Base-by-base conservation (phyloP, 2,113 vertebrate genomes). In the Podilymbus podiceps region DNA sequence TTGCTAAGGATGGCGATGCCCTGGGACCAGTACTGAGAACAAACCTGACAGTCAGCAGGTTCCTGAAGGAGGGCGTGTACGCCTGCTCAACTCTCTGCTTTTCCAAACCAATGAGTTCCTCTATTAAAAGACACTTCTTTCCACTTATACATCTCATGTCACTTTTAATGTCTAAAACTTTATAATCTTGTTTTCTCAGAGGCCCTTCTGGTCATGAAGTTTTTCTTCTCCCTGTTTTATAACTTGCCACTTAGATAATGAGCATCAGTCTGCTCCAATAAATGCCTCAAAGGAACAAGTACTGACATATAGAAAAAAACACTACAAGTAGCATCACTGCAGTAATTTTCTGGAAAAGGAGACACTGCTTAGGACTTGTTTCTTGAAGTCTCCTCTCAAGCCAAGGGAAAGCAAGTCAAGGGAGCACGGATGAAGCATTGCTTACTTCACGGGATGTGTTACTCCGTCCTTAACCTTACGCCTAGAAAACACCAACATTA, bases 361-460 rank as follows among this genome's bases (percentile, higher is more conserved):
- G 19, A 80, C 25, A 7, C 6, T 17, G 38, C 55, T 83, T 24
- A 49, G 66, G 23, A 44, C 53, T 79, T 22, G n/a, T 8, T 49
- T 55, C 22, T 46, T 40, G 1, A 66, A 76, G 63, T n/a, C 80
- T 58, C 79, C 58, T 38, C 55, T 55, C 60, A 25, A 2, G 1
- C 17, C 68, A 71, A 4, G 42, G 31, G 2, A 76, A 92, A 83
- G 67, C 44, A 63, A 90, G 19, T 4, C 53, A 53, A 28, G 27
- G 40, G 6, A 68, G 15, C 47, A 27, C 4, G 4, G 3, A 68
- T 0, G 3, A n/a, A 85, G 30, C 33, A 2, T 0, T 14, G 52
- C 46, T 53, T 6, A 17, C 47, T 7, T 78, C 25, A 30, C 0
- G 55, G 35, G 42, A 49, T 11, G 69, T 0, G 42, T 1, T 30